phyloP scores from a whole-genome alignment of 1,140 invertebrate species.

The Ganaspis sp. region DNA sequence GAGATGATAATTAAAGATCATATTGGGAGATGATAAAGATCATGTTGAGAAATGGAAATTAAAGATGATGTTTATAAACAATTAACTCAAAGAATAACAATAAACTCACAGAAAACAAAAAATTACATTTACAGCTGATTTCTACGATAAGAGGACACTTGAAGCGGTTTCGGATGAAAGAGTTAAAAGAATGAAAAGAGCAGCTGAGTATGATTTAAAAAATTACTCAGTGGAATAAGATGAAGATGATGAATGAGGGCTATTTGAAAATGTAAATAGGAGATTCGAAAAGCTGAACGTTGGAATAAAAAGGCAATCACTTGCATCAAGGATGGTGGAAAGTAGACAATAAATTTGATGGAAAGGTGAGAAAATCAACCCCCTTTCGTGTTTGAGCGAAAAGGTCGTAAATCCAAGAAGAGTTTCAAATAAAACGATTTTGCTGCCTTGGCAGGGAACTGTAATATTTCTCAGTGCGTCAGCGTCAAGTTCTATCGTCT shows the following conservation, averaged over 20 bases:
- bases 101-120: too few species aligned
- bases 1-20: too few species aligned
- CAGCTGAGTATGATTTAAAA: too few species aligned
- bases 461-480: conserved; percentile 13
- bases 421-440: conserved; percentile 30
- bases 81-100: too few species aligned
- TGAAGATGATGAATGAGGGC: neutral
- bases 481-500: conserved; percentile 8
- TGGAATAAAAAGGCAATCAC: neutral
- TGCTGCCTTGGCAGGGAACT: conserved; percentile 15
- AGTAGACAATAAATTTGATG: conserved; percentile 17
- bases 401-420: conserved; percentile 22
- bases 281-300: neutral
- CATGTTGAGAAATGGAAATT: too few species aligned
- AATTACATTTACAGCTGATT: too few species aligned
- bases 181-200: too few species aligned
- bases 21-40: too few species aligned
- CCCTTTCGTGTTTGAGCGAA: conserved; percentile 1
- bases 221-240: too few species aligned
- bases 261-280: conserved; percentile 1
- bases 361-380: conserved; percentile 9
- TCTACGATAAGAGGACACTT: too few species aligned
- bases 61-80: too few species aligned
- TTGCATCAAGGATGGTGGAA: neutral
- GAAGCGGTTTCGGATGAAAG: too few species aligned